Conservation (phyloP, 2,888 invertebrate genomes). For the Mythimna vitellina region DNA sequence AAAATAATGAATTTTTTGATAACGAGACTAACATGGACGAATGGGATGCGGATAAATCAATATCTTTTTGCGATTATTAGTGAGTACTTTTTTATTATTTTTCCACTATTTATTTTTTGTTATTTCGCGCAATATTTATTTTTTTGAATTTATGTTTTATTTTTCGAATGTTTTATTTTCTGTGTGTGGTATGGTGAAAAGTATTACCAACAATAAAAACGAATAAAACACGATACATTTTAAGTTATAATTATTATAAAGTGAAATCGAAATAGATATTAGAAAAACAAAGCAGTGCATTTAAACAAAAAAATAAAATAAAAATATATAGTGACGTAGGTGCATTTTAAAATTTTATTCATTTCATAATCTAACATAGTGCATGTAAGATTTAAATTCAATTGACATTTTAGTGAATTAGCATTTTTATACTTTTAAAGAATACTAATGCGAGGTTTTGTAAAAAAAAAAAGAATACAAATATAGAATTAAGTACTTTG, state of each 20-base stretch:
- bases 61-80: slow-evolving; percentile 85
- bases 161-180: not conserved
- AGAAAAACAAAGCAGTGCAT: too few species aligned
- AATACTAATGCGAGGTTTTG: slow-evolving; percentile 41
- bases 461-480: slow-evolving; percentile 18
- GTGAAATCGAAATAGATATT: not conserved
- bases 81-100: slow-evolving; percentile 73
- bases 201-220: not conserved
- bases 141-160: slow-evolving; percentile 19
- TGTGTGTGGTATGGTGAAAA: not conserved
- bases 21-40: slow-evolving; percentile 82
- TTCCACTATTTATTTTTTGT: slow-evolving; percentile 4
- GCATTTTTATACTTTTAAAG: slow-evolving; percentile 29
- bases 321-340: not conserved
- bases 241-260: not conserved
- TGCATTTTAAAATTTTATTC: slow-evolving; percentile 1
- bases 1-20: slow-evolving; percentile 83
- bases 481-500: slow-evolving; percentile 27
- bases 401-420: slow-evolving; percentile 45
- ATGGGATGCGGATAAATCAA: slow-evolving; percentile 85
- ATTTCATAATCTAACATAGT: not conserved
- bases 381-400: slow-evolving; percentile 30
- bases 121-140: not conserved
- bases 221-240: too few species aligned
- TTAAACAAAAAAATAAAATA: not conserved